A percentile compares a stretch with the other conserved stretches of the same genome.
Conservation (phyloP, 2,888 invertebrate species). For the Drosophila kambysellisi region DNA sequence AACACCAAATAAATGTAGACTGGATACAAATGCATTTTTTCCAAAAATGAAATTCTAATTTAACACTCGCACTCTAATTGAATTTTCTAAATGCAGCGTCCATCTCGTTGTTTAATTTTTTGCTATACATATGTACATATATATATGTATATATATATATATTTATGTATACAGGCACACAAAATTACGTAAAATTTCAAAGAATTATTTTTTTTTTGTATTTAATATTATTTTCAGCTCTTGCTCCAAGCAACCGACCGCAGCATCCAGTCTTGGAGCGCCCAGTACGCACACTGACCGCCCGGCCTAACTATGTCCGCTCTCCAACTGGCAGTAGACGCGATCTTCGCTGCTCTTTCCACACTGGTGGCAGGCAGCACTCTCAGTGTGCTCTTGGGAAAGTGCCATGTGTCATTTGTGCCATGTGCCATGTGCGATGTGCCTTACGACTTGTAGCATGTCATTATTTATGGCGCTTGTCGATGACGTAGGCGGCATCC, state of each 20-base stretch:
- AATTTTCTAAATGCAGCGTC: constrained; percentile 69
- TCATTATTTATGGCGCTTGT: constrained; percentile 56
- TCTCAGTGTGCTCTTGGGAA: constrained; percentile 34
- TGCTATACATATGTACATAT: constrained; percentile 27
- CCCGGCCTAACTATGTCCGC: constrained; percentile 19
- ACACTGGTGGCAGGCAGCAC: neutral
- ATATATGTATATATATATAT: constrained; percentile 6
- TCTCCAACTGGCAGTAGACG: constrained; percentile 28
- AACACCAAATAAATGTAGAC: constrained; percentile 58
- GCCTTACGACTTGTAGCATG: constrained; percentile 10
- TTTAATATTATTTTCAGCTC: constrained; percentile 34
- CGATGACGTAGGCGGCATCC: constrained; percentile 72
- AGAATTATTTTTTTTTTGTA: constrained; percentile 25
- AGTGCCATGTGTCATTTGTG: constrained; percentile 17
- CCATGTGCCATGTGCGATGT: constrained; percentile 25
- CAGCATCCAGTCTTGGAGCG: constrained; percentile 75
- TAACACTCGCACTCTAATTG: constrained; percentile 57
- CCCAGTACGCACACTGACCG: constrained; percentile 76
- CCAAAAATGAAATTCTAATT: constrained; percentile 24
- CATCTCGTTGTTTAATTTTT: constrained; percentile 59
- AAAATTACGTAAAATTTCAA: constrained; percentile 57
- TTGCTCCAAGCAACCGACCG: constrained; percentile 55
- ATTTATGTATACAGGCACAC: constrained; percentile 14
- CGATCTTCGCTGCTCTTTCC: constrained; percentile 4
- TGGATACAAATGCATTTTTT: constrained; percentile 71